Base-by-base conservation (phyloP, 2,113 vertebrate species). In the Anser brachyrhynchus region DNA sequence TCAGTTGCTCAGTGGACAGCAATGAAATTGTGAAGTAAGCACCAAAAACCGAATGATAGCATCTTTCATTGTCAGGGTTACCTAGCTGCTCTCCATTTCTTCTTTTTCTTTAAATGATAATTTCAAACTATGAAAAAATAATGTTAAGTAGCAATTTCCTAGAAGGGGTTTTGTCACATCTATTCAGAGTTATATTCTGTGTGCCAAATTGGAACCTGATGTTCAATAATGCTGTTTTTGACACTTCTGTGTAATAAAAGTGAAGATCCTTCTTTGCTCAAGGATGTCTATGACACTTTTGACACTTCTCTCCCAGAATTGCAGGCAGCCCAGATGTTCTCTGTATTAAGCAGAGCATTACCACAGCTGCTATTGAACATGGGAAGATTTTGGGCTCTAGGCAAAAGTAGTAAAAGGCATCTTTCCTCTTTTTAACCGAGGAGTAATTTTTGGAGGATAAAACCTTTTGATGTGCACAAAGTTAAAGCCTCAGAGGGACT, bases 261-360 rank as follows among this genome's bases (percentile, higher is more conserved):
- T 82, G 90, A 97, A 95, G 90, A 95, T 88, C 67, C 82, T 92
- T 96, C 84, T 86, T 94, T 82, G 87, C 95, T 96, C 90, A 94
- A 96, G 96, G 93, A 95, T 90, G 91, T 94, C 96, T 95, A 57
- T 96, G 97, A 96, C 94, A 96, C 89, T 96, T 97, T 79, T 92
- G 95, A 92, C 96, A 95, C 90, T 79, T 92, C 79, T 93, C 73
- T 95, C 55, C 77, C 84, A 87, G 89, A 95, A 91, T 6, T 82
- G 85, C 73, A 91, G 84, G 91, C 79, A 88, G 89, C 90, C 96
- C 96, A 97, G 96, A 97, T 97, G 96, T 97, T 97, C 82, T 70
- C 82, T 87, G 81, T 87, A 87, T 95, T 97, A 96, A 80, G 87
- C 58, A 49, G 74, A 92, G 81, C 29, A 6, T 21, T 73, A 61